Base-by-base conservation (phyloP, 2,113 vertebrate genomes). In the Crotophaga sulcirostris region DNA sequence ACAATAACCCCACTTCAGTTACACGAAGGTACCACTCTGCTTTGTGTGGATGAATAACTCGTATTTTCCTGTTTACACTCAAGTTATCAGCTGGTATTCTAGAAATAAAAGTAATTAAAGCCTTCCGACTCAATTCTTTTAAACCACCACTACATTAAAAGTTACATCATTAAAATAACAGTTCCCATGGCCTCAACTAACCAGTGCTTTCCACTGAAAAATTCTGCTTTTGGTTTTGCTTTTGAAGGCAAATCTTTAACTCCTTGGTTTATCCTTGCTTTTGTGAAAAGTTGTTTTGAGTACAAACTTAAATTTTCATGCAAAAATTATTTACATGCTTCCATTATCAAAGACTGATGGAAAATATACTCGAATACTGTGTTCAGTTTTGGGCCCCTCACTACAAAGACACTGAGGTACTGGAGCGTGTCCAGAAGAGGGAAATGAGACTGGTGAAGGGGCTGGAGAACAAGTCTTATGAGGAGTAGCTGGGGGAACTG, bases 291-390 rank as follows among this genome's bases (percentile, higher is more conserved):
- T 40, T 86, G 31, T 49, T 95, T 70, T 34, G 75, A 93, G 76
- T 68, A 75, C 54, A 87, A 60, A 78, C 81, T 92, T 76, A 69
- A 87, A 69, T 93, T 93, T 95, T 92, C 94, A 87, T 40, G 59
- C 66, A 68, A 86, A 94, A 96, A 88, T 82, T 0, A 95, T 92
- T 93, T 89, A 83, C 62, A 72, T 79, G 59, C 58, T 94, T 92
- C 84, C 44, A 64, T 28, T 96, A 78, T 68, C 91, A 86, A 94
- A 91, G 80, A 76, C 25, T 42, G 58, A 90, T 80, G 69, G 73
- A 60, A 95, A 62, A 94, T 55, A 87, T 9, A 12, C 40, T 42
- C 40, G 13, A 42, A 42, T 42, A 42, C 13, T 42, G 40, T 42
- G 40, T 42, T 42, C 40, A 42, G 40, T 42, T 42, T 42, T 42